Base-by-base conservation (phyloP, 2,113 vertebrate genomes). In the Ivindomyrus marchei region DNA sequence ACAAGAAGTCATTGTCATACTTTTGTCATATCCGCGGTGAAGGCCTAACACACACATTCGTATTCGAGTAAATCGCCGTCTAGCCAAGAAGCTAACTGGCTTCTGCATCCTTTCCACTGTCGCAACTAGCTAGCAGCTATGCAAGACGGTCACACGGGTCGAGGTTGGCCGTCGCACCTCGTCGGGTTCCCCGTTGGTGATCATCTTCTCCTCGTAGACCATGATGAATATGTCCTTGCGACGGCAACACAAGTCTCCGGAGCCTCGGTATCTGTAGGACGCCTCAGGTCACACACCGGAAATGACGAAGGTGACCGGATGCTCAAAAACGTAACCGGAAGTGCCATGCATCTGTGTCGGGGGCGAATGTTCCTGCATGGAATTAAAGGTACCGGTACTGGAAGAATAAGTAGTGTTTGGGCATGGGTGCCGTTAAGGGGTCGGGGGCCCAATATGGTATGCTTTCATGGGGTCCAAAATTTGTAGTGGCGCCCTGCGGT, bases 181-280 rank as follows among this genome's bases (percentile, higher is more conserved):
- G 0, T 95, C 95, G 8, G 95, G 94, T 31, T 95, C 94, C 7
- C 91, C 94, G 85, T 92, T 80, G 0, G 91, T 91, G 89, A 95
- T 87, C 94, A 94, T 95, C 50, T 95, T 95, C 50, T 87, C 92
- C 77, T 95, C 94, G 19, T 94, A 94, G 89, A 90, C 95, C 94
- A 96, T 95, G 88, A 56, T 92, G 84, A 46, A 24, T 1, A n/a
- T 39, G 9, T 1, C 36, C 2, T 91, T 93, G 83, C 36, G 56
- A 39, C 1, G 5, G 39, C 11, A 9, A 19, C 3, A 31, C 24
- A 3, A 66, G 1, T 19, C 58, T 0, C 10, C 36, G n/a, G 3
- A 2, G 3, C 5, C 4, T 90, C 0, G 19, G 53, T 0, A 84
- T 2, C 88, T 88, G 80, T 88, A 95, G 93, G 93, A 93, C 94